Conservation (phyloP, 2,888 invertebrate species). For the Pterostichus madidus region DNA sequence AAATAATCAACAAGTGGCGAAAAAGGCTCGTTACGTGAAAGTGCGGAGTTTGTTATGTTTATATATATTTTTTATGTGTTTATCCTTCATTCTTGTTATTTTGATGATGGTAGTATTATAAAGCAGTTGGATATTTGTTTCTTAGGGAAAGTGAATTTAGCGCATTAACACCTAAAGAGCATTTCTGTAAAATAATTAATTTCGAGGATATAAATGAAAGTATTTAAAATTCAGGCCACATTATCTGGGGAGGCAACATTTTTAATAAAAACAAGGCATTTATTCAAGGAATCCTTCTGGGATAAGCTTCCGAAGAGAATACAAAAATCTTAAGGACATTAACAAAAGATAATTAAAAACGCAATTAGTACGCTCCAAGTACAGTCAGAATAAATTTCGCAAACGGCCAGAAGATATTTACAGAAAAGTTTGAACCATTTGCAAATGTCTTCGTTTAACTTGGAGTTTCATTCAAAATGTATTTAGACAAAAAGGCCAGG, state of each 20-base stretch:
- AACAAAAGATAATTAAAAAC: slow-evolving; percentile 67
- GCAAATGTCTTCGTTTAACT: slow-evolving; percentile 61
- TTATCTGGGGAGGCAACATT: slow-evolving; percentile 44
- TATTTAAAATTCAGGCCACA: slow-evolving; percentile 54
- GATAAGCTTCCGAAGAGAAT: slow-evolving; percentile 52
- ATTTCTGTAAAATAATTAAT: slow-evolving; percentile 50
- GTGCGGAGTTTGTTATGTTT: too few species aligned
- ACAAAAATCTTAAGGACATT: slow-evolving; percentile 65
- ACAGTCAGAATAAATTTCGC: slow-evolving; percentile 61
- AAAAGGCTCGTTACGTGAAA: too few species aligned
- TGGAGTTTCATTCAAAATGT: slow-evolving; percentile 49
- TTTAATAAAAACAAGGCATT: slow-evolving; percentile 57
- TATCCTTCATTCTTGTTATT: too few species aligned
- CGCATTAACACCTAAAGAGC: slow-evolving; percentile 32
- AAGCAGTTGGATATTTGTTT: too few species aligned
- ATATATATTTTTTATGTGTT: too few species aligned
- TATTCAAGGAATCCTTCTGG: slow-evolving; percentile 24
- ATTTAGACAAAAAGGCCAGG: slow-evolving; percentile 51
- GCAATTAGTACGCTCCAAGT: slow-evolving; percentile 64
- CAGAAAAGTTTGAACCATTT: slow-evolving; percentile 61
- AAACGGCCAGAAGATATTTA: slow-evolving; percentile 61
- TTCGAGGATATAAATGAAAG: slow-evolving; percentile 32
- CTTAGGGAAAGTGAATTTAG: too few species aligned
- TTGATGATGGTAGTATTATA: too few species aligned
- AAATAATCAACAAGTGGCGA: too few species aligned